Evolutionary conservation across 2,888 invertebrate genomes (phyloP).

Genomic region (Embidobia sp.): DNA sequence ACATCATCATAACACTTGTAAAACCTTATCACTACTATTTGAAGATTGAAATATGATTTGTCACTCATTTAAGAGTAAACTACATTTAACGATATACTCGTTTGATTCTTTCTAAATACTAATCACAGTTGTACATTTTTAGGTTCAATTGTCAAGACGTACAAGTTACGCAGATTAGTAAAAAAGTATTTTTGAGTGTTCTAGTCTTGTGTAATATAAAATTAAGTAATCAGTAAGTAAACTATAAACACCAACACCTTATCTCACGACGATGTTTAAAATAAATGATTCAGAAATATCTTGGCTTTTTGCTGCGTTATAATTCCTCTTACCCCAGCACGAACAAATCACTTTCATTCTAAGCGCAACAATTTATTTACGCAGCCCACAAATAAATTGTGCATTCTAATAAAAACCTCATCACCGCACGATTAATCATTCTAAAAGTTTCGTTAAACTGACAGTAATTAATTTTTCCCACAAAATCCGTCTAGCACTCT

Average conservation of each 20-base stretch:
- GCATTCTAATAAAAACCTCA: constrained; percentile 9
- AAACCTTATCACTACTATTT: too few relatives aligned
- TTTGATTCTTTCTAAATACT: too few relatives aligned
- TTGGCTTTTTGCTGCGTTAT: background rate
- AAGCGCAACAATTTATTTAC: background rate
- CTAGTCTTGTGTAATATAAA: too few relatives aligned
- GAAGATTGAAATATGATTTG: too few relatives aligned
- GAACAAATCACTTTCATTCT: background rate
- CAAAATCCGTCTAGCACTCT: constrained; percentile 3
- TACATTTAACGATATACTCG: too few relatives aligned
- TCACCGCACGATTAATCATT: constrained; percentile 18
- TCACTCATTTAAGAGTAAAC: too few relatives aligned
- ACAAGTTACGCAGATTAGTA: constrained; percentile 10
- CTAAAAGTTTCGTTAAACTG: constrained; percentile 12
- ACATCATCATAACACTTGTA: too few relatives aligned
- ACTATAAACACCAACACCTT: background rate
- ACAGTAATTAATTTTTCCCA: constrained; percentile 6
- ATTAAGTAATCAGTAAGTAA: constrained; percentile 18
- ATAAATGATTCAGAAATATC: constrained; percentile 12
- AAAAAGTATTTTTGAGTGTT: constrained; percentile 21
- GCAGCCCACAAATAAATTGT: constrained; percentile 1
- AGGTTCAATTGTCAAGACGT: constrained; percentile 15
- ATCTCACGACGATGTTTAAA: background rate
- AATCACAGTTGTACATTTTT: too few relatives aligned
- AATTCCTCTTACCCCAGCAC: background rate